Evolutionary conservation across 2,797 vertebrate genomes (phyloP), one percentile per base, ranked within the genome.

Genomic region (Delichon dasypus): DNA sequence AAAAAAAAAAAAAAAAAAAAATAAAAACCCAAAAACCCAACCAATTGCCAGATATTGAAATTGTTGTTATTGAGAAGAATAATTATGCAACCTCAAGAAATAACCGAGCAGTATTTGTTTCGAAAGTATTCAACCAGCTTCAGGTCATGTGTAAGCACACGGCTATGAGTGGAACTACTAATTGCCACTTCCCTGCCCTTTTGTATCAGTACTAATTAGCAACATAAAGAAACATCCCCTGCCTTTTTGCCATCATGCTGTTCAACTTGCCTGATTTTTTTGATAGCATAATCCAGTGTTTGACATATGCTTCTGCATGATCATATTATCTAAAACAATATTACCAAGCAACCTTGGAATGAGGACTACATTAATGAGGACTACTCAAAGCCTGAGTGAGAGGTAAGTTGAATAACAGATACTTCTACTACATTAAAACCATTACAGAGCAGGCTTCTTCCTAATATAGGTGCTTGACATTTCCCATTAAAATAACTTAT

Each of bases 61-160:
- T 65, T 27, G 80, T 12, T 79, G 54, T 48, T 90, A 67, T 8
- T 57, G 44, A 93, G 91, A 97, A 65, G 73, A 86, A 93, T 50
- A 92, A 80, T n/a, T 78, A 72, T 0, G 2, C 16, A 61, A 61
- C 38, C 29, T 85, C 50, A 87, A 88, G 48, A 58, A 88, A 87
- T 74, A 95, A 96, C 13, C 8, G 15, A 85, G 30, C 22, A 88
- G 34, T 73, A 50, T 89, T 74, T 83, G 84, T 36, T 70, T 84
- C 78, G 73, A 95, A 92, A 83, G 82, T 36, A 64, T 81, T 48
- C 38, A 66, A 18, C 26, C 75, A 76, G 54, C 76, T 85, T 81
- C 44, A 72, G 22, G 34, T 21, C 12, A 25, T 38, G 48, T 91
- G 34, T 77, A 91, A 94, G 89, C 38, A 42, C 21, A 44, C 10